A percentile compares a stretch with the other conserved stretches of the same genome.
phyloP scores from a whole-genome alignment of 2,797 vertebrate genomes.

The Vultur gryphus region DNA sequence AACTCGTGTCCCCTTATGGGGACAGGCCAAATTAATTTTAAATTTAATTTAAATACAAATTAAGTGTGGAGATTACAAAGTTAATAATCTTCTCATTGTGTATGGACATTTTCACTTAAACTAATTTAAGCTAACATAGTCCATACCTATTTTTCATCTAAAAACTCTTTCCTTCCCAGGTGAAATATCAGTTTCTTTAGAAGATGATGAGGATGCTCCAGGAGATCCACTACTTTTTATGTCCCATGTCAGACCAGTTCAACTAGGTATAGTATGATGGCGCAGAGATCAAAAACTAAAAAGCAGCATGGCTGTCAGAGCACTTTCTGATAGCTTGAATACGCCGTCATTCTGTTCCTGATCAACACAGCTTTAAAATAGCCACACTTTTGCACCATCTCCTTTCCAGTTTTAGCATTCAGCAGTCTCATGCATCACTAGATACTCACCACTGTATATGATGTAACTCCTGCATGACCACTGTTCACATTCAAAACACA shows the following conservation, averaged over 20 bases:
- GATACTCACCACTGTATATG: background rate
- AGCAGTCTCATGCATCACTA: background rate
- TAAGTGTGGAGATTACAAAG: background rate
- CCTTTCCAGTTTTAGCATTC: background rate
- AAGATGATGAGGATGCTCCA: slow-evolving; percentile 68
- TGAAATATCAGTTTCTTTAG: slow-evolving; percentile 64
- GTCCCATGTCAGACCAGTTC: slow-evolving; percentile 65
- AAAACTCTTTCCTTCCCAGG: slow-evolving; percentile 61
- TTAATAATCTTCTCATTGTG: background rate
- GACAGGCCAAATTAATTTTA: background rate
- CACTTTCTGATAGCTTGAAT: background rate
- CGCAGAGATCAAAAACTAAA: background rate
- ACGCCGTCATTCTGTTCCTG: background rate
- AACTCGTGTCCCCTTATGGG: background rate
- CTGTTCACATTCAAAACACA: background rate
- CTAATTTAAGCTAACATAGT: background rate
- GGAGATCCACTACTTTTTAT: slow-evolving; percentile 66
- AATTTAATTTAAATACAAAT: background rate
- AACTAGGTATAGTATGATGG: slow-evolving; percentile 66
- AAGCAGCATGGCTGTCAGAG: background rate
- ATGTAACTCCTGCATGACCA: background rate
- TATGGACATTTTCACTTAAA: background rate
- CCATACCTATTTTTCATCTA: slow-evolving; percentile 26
- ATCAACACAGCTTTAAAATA: background rate
- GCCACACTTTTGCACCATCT: background rate